Percentiles rank a stretch among this genome's conserved stretches.
These are phyloP conservation scores for Aphaenogaster floridana DNA, from an alignment of 1,140 invertebrate genomes.

Conservation along the genomic window DNA sequence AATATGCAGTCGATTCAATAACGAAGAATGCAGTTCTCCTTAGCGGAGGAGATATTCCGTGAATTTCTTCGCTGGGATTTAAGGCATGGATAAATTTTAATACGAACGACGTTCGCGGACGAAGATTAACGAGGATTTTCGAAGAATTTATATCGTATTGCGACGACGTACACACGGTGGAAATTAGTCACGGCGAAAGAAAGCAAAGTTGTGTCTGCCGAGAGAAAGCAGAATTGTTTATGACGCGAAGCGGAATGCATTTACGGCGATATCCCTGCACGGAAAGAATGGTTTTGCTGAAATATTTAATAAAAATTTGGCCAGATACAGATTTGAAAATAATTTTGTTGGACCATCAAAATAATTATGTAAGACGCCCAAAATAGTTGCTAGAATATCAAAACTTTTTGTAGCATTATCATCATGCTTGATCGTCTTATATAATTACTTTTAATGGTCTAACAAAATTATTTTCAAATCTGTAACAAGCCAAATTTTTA, in stretches of 20 bases:
- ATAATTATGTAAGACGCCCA: too few species aligned
- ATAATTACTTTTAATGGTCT: too few species aligned
- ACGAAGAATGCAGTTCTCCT: neutral
- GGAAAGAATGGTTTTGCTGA: too few species aligned
- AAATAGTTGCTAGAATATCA: too few species aligned
- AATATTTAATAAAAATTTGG: too few species aligned
- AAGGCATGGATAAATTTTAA: neutral
- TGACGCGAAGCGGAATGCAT: constrained; percentile 26
- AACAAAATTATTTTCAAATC: too few species aligned
- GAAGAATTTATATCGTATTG: constrained; percentile 27
- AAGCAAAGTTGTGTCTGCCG: constrained; percentile 28
- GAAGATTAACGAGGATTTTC: constrained; percentile 43
- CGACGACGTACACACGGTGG: neutral
- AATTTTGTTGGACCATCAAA: too few species aligned
- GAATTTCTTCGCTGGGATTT: constrained; percentile 1
- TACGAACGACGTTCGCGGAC: neutral
- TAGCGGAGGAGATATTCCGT: neutral
- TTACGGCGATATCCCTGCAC: neutral
- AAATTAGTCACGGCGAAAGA: constrained; percentile 56
- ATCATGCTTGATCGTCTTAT: too few species aligned
- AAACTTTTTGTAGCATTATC: too few species aligned
- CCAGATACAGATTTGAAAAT: too few species aligned
- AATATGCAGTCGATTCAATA: constrained; percentile 11
- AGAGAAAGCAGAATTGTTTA: constrained; percentile 66
- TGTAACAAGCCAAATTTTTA: too few species aligned